phyloP scores from a whole-genome alignment of 2,113 vertebrate species.

The Daboia siamensis region DNA sequence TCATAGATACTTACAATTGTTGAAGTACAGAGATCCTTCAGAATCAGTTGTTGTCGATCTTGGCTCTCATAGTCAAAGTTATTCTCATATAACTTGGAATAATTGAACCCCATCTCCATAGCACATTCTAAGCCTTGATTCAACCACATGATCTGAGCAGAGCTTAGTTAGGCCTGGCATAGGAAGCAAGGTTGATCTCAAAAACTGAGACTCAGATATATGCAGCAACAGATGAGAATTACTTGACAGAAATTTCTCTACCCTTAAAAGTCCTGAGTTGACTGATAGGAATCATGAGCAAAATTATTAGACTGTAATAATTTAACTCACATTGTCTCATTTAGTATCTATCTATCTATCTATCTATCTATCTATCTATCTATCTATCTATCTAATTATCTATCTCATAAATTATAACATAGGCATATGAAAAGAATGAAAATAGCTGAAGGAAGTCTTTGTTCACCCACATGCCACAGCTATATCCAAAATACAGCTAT shows the following conservation, averaged over 20 bases:
- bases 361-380: no score
- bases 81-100: conserved; percentile 81
- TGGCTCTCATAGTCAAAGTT: conserved; percentile 64
- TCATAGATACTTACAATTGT: conserved; percentile 68
- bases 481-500: not conserved
- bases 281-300: not conserved
- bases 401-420: not conserved
- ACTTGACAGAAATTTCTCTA: not conserved
- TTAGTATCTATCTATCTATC: not conserved
- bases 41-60: conserved; percentile 66
- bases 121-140: conserved; percentile 57
- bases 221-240: not conserved
- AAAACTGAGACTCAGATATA: conserved; percentile 25
- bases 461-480: not conserved
- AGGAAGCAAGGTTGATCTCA: conserved; percentile 13
- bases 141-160: conserved; percentile 32
- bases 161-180: not conserved
- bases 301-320: not conserved
- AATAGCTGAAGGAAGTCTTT: not conserved
- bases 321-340: not conserved
- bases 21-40: conserved; percentile 82
- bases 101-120: conserved; percentile 88
- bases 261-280: not conserved
- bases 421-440: not conserved
- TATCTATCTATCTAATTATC: no score